Conservation (phyloP, 2,797 vertebrate species). For the Poeciliopsis infans region DNA sequence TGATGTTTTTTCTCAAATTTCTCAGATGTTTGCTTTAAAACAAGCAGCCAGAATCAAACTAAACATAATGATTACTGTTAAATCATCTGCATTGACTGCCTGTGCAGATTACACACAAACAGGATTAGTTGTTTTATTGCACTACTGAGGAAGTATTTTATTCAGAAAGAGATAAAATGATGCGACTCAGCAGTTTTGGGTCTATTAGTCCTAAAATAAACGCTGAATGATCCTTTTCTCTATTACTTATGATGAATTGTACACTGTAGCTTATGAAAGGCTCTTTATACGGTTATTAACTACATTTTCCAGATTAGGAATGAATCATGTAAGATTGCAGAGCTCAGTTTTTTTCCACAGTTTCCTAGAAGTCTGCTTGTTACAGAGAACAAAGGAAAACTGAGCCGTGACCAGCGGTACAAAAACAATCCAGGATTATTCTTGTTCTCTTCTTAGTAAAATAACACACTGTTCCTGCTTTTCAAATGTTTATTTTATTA, state of each 20-base stretch:
- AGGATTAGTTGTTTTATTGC: not conserved
- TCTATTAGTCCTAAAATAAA: not conserved
- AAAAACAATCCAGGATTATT: slow-evolving; percentile 3
- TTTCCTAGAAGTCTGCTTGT: not conserved
- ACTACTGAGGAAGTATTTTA: not conserved
- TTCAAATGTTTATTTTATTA: not conserved
- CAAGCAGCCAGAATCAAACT: not conserved
- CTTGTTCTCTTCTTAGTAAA: not conserved
- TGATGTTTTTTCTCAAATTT: not conserved
- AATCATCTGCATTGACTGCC: not conserved
- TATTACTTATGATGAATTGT: not conserved
- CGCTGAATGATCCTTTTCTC: not conserved
- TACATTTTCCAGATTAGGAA: not conserved
- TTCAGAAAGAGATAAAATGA: not conserved
- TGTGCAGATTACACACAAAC: not conserved
- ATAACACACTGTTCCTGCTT: not conserved
- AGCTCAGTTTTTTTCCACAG: not conserved
- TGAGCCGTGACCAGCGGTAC: not conserved
- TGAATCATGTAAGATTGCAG: not conserved
- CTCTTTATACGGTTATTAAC: not conserved
- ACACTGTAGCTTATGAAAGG: not conserved
- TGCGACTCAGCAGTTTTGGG: not conserved
- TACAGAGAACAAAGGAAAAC: not conserved
- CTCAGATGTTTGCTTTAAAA: not conserved
- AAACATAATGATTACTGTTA: not conserved